Conservation (phyloP, 2,888 invertebrate species). For the Alloscopus bannaensis region DNA sequence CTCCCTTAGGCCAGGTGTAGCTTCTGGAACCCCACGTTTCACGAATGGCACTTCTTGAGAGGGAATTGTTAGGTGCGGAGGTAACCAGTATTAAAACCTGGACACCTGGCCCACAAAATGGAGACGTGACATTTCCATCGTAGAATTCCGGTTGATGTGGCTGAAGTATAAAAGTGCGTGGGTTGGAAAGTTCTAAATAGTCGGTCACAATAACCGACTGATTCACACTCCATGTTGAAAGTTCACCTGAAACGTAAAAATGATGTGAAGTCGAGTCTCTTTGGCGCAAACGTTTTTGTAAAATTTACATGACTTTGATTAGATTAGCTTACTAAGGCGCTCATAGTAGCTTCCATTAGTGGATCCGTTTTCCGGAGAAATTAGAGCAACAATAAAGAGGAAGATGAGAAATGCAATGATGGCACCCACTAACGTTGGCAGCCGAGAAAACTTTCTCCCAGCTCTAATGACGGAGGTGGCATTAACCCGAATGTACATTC, state of each 20-base stretch:
- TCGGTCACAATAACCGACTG: conserved; percentile 70
- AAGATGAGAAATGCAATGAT: conserved; percentile 61
- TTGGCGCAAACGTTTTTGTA: no score
- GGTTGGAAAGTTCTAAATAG: conserved; percentile 68
- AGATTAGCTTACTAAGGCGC: conserved; percentile 44
- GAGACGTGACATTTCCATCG: conserved; percentile 34
- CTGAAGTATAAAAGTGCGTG: conserved; percentile 67
- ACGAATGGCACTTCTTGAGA: conserved; percentile 81
- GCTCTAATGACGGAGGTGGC: conserved; percentile 63
- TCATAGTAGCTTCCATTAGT: conserved; percentile 52
- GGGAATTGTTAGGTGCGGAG: conserved; percentile 67
- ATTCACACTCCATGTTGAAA: conserved; percentile 71
- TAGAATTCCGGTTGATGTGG: conserved; percentile 48
- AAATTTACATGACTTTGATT: not conserved
- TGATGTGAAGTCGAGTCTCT: no score
- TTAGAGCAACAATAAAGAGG: conserved; percentile 63
- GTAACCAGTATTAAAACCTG: conserved; percentile 70
- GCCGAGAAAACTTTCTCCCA: conserved; percentile 65
- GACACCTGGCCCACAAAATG: conserved; percentile 67
- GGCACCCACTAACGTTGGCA: conserved; percentile 60
- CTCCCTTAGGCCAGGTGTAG: conserved; percentile 75
- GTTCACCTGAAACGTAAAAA: conserved; percentile 65
- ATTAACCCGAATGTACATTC: conserved; percentile 66
- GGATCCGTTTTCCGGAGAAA: conserved; percentile 55
- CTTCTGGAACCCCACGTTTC: conserved; percentile 81